Evolutionary conservation across 2,888 invertebrate genomes (phyloP).

Genomic region (Agrenia bidenticulata): DNA sequence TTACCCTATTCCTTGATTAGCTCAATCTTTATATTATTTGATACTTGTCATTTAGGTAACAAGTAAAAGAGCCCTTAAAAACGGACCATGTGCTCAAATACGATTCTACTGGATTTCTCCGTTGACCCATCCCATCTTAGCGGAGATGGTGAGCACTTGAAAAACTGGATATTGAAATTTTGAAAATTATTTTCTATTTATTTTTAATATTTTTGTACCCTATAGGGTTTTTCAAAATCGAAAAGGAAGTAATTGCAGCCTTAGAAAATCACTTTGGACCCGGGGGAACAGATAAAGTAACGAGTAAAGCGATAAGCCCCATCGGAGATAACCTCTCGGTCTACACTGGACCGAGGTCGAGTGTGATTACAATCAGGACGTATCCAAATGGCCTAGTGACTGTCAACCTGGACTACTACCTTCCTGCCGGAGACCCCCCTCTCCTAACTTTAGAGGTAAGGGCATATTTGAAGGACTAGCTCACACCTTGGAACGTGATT

Average conservation of each 20-base stretch:
- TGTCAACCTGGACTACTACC: slow-evolving; percentile 79
- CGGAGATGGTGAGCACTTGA: slow-evolving; percentile 40
- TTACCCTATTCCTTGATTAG: no score
- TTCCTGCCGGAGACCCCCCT: slow-evolving; percentile 71
- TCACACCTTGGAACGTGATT: no score
- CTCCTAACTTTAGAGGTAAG: slow-evolving; percentile 74
- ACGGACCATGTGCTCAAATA: slow-evolving; percentile 47
- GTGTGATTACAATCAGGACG: slow-evolving; percentile 67
- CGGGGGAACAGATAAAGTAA: slow-evolving; percentile 59
- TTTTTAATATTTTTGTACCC: background rate
- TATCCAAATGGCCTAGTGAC: slow-evolving; percentile 67
- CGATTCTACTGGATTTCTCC: slow-evolving; percentile 53
- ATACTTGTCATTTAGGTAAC: no score
- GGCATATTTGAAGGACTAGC: no score
- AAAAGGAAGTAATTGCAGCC: slow-evolving; percentile 35
- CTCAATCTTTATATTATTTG: no score
- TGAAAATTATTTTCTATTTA: slow-evolving; percentile 1
- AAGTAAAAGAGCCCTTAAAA: no score
- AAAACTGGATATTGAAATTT: background rate
- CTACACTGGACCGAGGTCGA: slow-evolving; percentile 69
- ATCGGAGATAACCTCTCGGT: slow-evolving; percentile 69
- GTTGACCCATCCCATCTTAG: slow-evolving; percentile 48
- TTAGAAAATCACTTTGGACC: slow-evolving; percentile 43
- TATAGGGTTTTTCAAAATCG: slow-evolving; percentile 33
- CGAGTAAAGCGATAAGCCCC: slow-evolving; percentile 68